Evolutionary conservation across 2,888 invertebrate species (phyloP), one percentile per base, ranked within the genome.

Genomic region (Ceriagrion tenellum): DNA sequence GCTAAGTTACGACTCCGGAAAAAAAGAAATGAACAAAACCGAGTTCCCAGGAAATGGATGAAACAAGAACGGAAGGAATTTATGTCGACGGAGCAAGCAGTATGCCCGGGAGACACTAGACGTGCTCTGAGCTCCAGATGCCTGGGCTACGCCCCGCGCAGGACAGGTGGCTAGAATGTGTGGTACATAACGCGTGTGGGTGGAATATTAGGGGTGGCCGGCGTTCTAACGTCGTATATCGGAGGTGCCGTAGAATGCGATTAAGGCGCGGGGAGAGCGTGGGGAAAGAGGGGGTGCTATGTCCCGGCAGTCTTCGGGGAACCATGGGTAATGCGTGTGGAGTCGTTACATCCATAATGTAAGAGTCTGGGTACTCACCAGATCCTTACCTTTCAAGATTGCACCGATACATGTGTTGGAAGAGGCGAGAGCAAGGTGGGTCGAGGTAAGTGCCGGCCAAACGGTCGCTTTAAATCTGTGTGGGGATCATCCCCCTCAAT

Each of bases 111-210:
- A 23, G 59, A 69, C 69, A 13, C 3, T 12, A 74, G 93, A 93
- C 93, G 93, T 93, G 93, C 47, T 13, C 47, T 47, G 93, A n/a
- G 74, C 26, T 26, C 69, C 47, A 74, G 69, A 93, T 74, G 55
- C 23, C 40, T n/a, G 13, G n/a, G 8, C 55, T 55, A 93, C 47
- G n/a, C 30, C 13, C 13, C 35, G 20, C 23, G 12, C 69, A 4
- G 69, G 26, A n/a, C n/a, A n/a, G n/a, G 69, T n/a, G 12, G 3
- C 10, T 26, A 69, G n/a, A 18, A 47, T 47, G 59, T 20, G 12
- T 59, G 26, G 1, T 81, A 81, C 16, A 1, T 81, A 8, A 59
- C 81, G 35, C 4, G 12, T 81, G 81, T 81, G 81, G 30, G 13
- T 81, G 81, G 12, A 81, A 81, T 35, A 81, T 81, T 35, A 18